Conservation (phyloP, 2,888 invertebrate genomes). For the Steinernema hermaphroditum region DNA sequence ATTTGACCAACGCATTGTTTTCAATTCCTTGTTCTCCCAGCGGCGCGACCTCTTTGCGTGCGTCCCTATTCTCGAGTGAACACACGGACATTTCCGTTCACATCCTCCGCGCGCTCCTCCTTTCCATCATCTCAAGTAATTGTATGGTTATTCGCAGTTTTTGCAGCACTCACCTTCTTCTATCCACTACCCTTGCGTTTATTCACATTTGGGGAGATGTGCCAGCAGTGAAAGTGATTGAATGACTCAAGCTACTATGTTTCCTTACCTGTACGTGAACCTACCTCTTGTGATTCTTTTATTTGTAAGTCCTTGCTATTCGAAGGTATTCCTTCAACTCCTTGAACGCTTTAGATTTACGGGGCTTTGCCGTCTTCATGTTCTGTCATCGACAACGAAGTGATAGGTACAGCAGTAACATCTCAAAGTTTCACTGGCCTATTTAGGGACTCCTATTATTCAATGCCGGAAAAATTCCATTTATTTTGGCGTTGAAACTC, state of each 20-base stretch:
- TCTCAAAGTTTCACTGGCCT: not conserved
- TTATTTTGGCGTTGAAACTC: conserved; percentile 55
- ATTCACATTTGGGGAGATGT: not conserved
- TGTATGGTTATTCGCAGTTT: conserved; percentile 27
- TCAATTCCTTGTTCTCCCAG: conserved; percentile 15
- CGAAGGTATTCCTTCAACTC: too few species aligned
- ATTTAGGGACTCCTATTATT: conserved; percentile 42
- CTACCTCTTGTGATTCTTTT: not conserved
- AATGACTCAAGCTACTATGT: not conserved
- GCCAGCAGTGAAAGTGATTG: not conserved
- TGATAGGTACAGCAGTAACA: conserved; percentile 30
- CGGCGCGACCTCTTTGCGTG: conserved; percentile 21
- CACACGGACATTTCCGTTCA: conserved; percentile 24
- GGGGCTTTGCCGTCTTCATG: too few species aligned
- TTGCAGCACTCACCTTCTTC: not conserved
- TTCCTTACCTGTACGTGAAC: not conserved
- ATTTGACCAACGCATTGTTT: conserved; percentile 30
- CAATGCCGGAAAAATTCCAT: conserved; percentile 57
- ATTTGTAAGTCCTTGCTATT: not conserved
- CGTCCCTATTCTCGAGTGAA: conserved; percentile 19
- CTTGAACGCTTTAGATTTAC: not conserved
- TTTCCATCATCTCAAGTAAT: conserved; percentile 7
- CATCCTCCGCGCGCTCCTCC: conserved; percentile 18
- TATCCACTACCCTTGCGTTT: not conserved
- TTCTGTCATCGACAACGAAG: conserved; percentile 34